These are phyloP conservation scores for Melanotaenia boesemani DNA, from an alignment of 2,797 vertebrate species.

Conservation along the genomic window DNA sequence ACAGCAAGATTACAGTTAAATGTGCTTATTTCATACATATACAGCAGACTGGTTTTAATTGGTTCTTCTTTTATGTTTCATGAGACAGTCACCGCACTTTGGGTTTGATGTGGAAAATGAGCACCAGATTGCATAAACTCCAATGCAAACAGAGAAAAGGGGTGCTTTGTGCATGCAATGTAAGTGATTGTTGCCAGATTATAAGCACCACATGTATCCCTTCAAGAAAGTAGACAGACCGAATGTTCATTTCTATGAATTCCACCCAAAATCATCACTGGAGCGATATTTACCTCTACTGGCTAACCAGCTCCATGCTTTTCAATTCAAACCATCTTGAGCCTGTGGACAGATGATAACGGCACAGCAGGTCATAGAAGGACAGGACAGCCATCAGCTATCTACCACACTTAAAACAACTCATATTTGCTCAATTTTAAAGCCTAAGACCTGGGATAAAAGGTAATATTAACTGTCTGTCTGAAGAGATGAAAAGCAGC, in stretches of 20 bases:
- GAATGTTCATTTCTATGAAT: conserved; percentile 63
- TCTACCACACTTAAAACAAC: conserved; percentile 70
- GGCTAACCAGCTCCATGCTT: conserved; percentile 67
- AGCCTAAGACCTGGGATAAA: conserved; percentile 76
- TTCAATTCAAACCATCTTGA: conserved; percentile 49
- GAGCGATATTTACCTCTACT: conserved; percentile 47
- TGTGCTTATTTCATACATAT: conserved; percentile 70
- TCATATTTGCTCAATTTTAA: conserved; percentile 77
- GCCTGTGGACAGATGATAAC: conserved; percentile 50
- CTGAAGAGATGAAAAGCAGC: conserved; percentile 75
- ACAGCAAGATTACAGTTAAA: conserved; percentile 70
- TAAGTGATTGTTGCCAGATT: conserved; percentile 74
- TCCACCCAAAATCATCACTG: conserved; percentile 59
- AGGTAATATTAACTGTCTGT: conserved; percentile 78
- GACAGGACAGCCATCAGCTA: conserved; percentile 69
- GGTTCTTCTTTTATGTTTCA: conserved; percentile 71
- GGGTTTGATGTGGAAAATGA: conserved; percentile 77
- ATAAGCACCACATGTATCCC: conserved; percentile 63
- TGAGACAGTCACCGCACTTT: conserved; percentile 71
- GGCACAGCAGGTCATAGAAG: conserved; percentile 61
- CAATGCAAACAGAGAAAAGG: conserved; percentile 72
- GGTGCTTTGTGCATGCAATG: conserved; percentile 70
- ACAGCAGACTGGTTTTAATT: conserved; percentile 68
- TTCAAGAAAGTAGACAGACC: conserved; percentile 54
- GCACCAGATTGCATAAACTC: conserved; percentile 71